These are phyloP conservation scores for Scaptodrosophila latifasciaeformis DNA, from an alignment of 2,888 invertebrate genomes.

Conservation along the genomic window DNA sequence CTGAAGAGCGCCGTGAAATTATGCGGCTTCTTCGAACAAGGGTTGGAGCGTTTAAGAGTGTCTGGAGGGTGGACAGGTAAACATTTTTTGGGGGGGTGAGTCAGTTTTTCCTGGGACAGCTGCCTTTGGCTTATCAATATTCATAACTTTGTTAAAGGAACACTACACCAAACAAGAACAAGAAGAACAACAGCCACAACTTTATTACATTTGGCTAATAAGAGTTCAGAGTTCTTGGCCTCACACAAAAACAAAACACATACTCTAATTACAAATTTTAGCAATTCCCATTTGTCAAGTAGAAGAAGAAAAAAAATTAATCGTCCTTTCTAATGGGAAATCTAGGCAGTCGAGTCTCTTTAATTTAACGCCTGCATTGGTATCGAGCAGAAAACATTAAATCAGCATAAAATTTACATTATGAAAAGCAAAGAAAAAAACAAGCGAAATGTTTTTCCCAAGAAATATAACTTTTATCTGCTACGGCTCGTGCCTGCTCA, in stretches of 20 bases:
- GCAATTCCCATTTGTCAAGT: too few relatives aligned
- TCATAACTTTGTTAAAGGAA: constrained; percentile 44
- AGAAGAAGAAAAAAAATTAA: constrained; percentile 16
- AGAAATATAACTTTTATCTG: too few relatives aligned
- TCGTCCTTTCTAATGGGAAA: constrained; percentile 18
- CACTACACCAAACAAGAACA: too few relatives aligned
- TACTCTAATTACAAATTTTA: too few relatives aligned
- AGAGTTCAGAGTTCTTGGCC: too few relatives aligned
- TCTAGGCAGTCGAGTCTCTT: constrained; percentile 17
- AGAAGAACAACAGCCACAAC: too few relatives aligned
- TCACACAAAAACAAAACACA: too few relatives aligned
- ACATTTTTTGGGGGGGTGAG: too few relatives aligned
- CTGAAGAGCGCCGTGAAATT: constrained; percentile 36
- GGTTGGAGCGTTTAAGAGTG: too few relatives aligned
- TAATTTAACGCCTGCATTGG: constrained; percentile 59
- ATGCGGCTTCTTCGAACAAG: constrained; percentile 26
- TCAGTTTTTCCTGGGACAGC: neutral
- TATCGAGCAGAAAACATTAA: constrained; percentile 53
- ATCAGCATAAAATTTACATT: constrained; percentile 69
- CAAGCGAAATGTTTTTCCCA: constrained; percentile 24
- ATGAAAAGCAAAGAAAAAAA: constrained; percentile 41
- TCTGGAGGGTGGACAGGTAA: too few relatives aligned
- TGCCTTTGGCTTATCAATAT: constrained; percentile 48
- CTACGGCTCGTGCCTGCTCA: too few relatives aligned
- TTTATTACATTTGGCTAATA: too few relatives aligned